phyloP scores from a whole-genome alignment of 2,113 vertebrate genomes.

The Atlantisia rogersi region DNA sequence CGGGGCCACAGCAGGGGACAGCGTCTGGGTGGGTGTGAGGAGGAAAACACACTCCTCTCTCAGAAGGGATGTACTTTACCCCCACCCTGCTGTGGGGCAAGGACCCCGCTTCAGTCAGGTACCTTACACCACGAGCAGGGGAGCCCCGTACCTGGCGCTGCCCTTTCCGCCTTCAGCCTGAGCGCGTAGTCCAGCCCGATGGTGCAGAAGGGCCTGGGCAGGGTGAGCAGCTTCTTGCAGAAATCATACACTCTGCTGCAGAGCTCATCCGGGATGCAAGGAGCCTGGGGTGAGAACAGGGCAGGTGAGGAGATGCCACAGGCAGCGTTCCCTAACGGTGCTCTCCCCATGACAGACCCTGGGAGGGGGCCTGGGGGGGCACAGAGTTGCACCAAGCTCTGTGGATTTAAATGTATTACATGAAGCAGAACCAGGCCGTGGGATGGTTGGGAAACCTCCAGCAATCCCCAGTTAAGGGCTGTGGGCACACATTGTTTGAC shows the following conservation, averaged over 20 bases:
- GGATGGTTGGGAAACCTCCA: background rate
- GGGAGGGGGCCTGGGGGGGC: background rate
- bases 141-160: conserved; percentile 77
- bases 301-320: background rate
- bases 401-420: background rate
- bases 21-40: accelerated
- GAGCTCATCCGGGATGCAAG: conserved; percentile 85
- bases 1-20: accelerated
- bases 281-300: conserved; percentile 72
- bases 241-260: conserved; percentile 86
- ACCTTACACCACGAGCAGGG: too few relatives aligned
- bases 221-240: conserved; percentile 87
- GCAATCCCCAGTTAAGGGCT: background rate
- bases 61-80: background rate
- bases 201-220: conserved; percentile 89
- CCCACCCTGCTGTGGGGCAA: background rate
- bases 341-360: background rate
- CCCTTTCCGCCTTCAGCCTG: conserved; percentile 82
- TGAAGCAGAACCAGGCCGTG: background rate
- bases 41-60: accelerated
- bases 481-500: background rate
- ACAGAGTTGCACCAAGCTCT: background rate
- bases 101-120: too few relatives aligned
- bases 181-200: conserved; percentile 85
- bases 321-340: background rate